Evolutionary conservation across 2,888 invertebrate species (phyloP), one percentile per base, ranked within the genome.

Genomic region (Coecobrya sp.): DNA sequence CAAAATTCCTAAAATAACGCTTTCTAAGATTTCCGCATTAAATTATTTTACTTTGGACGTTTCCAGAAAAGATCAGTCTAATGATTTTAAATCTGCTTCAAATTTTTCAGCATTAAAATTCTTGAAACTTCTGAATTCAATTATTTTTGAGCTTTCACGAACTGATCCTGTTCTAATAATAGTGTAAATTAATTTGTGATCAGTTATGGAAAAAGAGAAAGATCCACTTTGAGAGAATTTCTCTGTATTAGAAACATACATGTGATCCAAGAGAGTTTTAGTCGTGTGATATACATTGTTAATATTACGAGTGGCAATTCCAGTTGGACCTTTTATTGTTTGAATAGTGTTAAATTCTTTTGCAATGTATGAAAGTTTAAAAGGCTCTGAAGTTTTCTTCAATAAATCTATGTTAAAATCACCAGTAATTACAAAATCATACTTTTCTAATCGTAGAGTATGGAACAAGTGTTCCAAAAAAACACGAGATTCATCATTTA

Each of bases 341-440:
- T 11, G 52, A 7, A 52, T 10, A 52, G 16, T 7, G 52, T 10
- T 36, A 36, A 36, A 52, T 10, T 52, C 52, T 7, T 3, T 11
- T 1, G 79, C 42, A 19, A 87, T 30, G 7, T 36, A 4, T 27
- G 36, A 10, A 10, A 59, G 13, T 19, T 27, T 36, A 13, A 8
- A 85, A 45, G 30, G 42, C 22, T 76, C 5, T 25, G 5, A 11
- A 45, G 42, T 36, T 11, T 62, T 68, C 10, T 36, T 45, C 22
- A 90, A 16, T 68, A 91, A 36, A 30, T 91, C 62, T 0, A 91
- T 36, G 68, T 91, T 91, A 65, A 86, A 68, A 22, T 91, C 91
- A 0, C 91, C 91, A 16, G 49, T 49, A 1, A 86, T 22, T 16
- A 91, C 36, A 45, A 85, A 84, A 4, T 85, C 62, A 49, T 22